These are phyloP conservation scores for Tethea ocularis DNA, from an alignment of 2,888 invertebrate species.

Conservation along the genomic window DNA sequence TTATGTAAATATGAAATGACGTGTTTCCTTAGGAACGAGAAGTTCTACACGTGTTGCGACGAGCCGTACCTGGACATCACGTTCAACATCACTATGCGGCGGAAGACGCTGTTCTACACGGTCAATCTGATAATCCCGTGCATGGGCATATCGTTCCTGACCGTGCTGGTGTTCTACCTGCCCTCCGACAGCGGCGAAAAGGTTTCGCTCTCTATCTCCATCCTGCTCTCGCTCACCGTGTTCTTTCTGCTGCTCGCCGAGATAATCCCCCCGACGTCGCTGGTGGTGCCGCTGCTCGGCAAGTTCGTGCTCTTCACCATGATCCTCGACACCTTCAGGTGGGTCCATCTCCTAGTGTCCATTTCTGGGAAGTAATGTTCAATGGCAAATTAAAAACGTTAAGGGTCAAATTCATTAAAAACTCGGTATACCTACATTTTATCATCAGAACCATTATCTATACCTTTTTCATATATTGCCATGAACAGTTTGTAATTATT, in stretches of 20 bases:
- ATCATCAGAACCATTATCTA: too few relatives aligned
- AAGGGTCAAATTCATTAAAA: too few relatives aligned
- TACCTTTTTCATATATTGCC: too few relatives aligned
- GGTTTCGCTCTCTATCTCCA: constrained; percentile 97
- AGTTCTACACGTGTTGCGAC: constrained; percentile 98
- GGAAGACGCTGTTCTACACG: constrained; percentile 98
- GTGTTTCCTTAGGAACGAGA: constrained; percentile 88
- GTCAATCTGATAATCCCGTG: constrained; percentile 98
- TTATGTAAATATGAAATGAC: background rate
- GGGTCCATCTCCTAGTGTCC: constrained; percentile 32
- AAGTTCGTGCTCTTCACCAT: constrained; percentile 98
- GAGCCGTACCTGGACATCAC: constrained; percentile 98
- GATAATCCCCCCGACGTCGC: constrained; percentile 90
- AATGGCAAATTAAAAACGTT: too few relatives aligned
- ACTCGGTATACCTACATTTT: too few relatives aligned
- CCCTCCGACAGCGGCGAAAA: constrained; percentile 99
- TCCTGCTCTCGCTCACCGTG: constrained; percentile 96
- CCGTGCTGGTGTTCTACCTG: constrained; percentile 98
- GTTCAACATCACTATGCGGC: constrained; percentile 98
- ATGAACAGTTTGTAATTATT: too few relatives aligned
- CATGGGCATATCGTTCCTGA: constrained; percentile 98
- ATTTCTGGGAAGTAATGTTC: background rate
- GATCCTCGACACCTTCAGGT: constrained; percentile 98
- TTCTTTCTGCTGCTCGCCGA: constrained; percentile 93
- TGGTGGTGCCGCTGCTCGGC: constrained; percentile 96